Percentiles rank a stretch among this genome's conserved stretches.
phyloP scores from a whole-genome alignment of 2,113 vertebrate genomes.

The human (Homo sapiens) region DNA sequence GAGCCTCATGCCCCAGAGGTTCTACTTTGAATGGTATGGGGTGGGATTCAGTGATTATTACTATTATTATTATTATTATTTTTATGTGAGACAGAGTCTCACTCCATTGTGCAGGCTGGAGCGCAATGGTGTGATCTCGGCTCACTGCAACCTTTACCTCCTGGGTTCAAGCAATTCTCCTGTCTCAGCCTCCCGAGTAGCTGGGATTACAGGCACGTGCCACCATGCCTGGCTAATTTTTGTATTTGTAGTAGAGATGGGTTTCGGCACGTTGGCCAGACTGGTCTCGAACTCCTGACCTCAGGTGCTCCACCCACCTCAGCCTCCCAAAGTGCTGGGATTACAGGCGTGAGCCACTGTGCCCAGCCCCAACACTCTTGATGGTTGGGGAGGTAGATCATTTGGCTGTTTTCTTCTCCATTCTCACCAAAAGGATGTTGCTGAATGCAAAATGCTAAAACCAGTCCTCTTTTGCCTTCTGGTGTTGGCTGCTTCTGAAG shows the following conservation, averaged over 20 bases:
- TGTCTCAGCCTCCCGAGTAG: not conserved
- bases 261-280: not conserved
- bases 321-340: not conserved
- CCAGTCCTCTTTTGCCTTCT: constrained; percentile 48
- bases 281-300: not conserved
- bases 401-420: not conserved
- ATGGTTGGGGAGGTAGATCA: not conserved
- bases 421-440: constrained; percentile 40
- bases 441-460: constrained; percentile 52
- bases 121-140: not conserved
- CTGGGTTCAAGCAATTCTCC: no score
- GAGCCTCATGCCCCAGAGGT: not conserved
- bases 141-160: not conserved
- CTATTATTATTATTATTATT: not conserved
- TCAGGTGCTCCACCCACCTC: not conserved
- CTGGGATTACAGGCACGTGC: not conserved
- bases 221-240: not conserved
- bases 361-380: not conserved
- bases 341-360: not conserved
- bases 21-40: not conserved
- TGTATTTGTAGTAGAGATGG: not conserved
- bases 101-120: not conserved
- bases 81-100: not conserved
- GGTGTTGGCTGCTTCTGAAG: constrained; percentile 42
- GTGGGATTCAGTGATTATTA: not conserved